A percentile compares a stretch with the other conserved stretches of the same genome.
These are phyloP conservation scores for Catharus minimus DNA, from an alignment of 2,113 vertebrate genomes.

Conservation along the genomic window DNA sequence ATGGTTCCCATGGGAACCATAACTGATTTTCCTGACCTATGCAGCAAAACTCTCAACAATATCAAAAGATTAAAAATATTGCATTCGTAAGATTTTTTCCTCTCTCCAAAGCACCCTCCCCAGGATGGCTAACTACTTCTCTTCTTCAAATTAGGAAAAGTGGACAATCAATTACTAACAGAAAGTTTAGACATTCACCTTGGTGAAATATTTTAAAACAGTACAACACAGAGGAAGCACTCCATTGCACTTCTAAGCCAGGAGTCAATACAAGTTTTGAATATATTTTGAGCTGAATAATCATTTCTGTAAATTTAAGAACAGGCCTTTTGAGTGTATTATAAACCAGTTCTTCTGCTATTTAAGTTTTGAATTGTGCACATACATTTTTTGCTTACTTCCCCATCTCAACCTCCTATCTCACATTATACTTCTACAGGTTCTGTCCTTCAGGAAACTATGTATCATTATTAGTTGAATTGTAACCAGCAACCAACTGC, in stretches of 20 bases:
- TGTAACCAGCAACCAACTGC: slow-evolving; percentile 38
- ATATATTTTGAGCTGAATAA: not conserved
- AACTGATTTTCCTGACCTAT: slow-evolving; percentile 60
- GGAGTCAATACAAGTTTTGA: not conserved
- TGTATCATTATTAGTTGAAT: not conserved
- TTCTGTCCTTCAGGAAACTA: not conserved
- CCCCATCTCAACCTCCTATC: not conserved
- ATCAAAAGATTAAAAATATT: slow-evolving; percentile 32
- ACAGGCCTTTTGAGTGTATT: not conserved
- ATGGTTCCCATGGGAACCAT: slow-evolving; percentile 64
- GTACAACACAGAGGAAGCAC: not conserved
- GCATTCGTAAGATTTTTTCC: not conserved
- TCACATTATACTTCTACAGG: not conserved
- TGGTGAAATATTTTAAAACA: not conserved
- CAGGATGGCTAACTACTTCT: not conserved
- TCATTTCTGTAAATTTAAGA: not conserved
- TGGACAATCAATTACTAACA: not conserved
- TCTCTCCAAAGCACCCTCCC: not conserved
- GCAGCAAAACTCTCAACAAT: slow-evolving; percentile 24
- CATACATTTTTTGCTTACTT: not conserved
- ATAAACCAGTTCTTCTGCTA: not conserved
- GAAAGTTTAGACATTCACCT: not conserved
- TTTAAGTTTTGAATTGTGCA: not conserved
- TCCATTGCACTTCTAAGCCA: not conserved
- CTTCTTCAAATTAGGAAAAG: not conserved